Percentiles rank a stretch among this genome's conserved stretches.
Conservation (phyloP, 2,888 invertebrate species). For the Parapristionchus giblindavisi region DNA sequence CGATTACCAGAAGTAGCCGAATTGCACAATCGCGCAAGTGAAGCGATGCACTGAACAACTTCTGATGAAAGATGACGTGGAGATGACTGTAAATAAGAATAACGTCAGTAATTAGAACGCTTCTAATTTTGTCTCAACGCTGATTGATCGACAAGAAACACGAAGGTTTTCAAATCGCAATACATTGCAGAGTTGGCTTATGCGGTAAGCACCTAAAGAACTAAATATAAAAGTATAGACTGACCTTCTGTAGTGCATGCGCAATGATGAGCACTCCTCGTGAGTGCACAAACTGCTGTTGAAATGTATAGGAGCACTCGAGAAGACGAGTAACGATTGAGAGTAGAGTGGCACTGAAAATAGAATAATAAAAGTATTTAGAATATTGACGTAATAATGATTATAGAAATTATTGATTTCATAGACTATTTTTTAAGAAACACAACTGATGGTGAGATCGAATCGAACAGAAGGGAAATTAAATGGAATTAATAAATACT, state of each 20-base stretch:
- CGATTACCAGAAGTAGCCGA: slow-evolving; percentile 10
- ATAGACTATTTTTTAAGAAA: no score
- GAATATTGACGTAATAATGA: neutral
- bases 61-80: slow-evolving; percentile 60
- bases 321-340: slow-evolving; percentile 96
- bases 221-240: neutral
- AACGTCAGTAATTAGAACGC: neutral
- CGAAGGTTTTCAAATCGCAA: neutral
- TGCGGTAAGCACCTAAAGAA: neutral
- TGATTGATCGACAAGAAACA: neutral
- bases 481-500: no score
- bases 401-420: no score
- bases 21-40: slow-evolving; percentile 68
- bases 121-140: neutral
- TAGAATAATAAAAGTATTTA: neutral
- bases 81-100: slow-evolving; percentile 45
- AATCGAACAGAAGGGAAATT: no score
- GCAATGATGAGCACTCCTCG: slow-evolving; percentile 97
- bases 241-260: slow-evolving; percentile 71
- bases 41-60: slow-evolving; percentile 62
- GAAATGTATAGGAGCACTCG: slow-evolving; percentile 94
- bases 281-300: slow-evolving; percentile 99
- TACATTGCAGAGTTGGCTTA: neutral
- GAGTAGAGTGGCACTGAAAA: slow-evolving; percentile 87
- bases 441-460: no score